phyloP scores from a whole-genome alignment of 2,113 vertebrate genomes.

The Bettongia penicillata region DNA sequence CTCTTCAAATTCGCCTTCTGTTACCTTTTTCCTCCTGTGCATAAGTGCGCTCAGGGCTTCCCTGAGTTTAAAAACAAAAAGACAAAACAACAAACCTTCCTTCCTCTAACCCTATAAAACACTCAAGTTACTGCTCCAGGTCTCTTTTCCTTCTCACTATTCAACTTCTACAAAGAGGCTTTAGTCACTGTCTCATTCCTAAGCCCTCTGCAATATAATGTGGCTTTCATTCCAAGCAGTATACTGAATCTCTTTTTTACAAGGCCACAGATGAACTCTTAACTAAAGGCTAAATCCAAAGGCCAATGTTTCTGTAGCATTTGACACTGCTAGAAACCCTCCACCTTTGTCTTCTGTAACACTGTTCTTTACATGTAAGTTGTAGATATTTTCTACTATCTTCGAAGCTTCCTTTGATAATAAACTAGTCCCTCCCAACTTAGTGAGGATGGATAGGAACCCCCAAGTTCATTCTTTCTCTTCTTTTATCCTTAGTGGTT shows the following conservation, averaged over 20 bases:
- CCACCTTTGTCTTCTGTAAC: background rate
- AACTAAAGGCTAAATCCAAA: background rate
- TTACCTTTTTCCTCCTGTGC: too few species aligned
- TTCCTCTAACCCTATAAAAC: too few species aligned
- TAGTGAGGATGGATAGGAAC: background rate
- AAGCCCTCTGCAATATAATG: background rate
- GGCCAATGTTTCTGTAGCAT: background rate
- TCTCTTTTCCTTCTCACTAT: background rate
- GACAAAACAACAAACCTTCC: too few species aligned
- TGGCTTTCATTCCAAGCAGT: background rate
- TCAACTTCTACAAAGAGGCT: background rate
- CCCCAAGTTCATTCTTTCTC: background rate
- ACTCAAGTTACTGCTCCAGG: background rate
- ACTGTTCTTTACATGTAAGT: background rate
- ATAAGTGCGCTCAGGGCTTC: background rate
- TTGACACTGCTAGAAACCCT: background rate
- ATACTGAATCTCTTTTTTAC: background rate
- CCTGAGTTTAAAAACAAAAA: too few species aligned
- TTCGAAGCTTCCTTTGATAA: background rate
- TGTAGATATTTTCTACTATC: background rate
- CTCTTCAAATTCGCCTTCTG: background rate
- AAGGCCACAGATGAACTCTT: background rate
- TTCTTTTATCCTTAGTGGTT: background rate
- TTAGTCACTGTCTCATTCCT: background rate
- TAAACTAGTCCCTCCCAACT: background rate